Conservation (phyloP, 2,888 invertebrate species). For the Lithophane semibrunnea region DNA sequence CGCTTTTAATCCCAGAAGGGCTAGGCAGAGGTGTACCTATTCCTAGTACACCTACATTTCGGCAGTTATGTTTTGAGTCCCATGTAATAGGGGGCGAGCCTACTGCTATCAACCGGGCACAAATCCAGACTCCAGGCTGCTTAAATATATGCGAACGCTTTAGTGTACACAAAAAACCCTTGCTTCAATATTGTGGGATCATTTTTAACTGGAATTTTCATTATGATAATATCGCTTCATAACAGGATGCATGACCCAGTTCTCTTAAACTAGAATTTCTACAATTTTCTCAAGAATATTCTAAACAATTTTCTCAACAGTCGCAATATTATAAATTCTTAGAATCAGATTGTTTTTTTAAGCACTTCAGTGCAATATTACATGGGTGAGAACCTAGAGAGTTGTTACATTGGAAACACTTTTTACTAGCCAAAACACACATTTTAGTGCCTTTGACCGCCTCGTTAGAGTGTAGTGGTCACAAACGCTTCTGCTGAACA, state of each 20-base stretch:
- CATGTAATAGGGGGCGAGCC: not conserved
- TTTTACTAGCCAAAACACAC: not conserved
- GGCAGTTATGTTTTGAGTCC: no score
- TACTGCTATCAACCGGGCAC: no score
- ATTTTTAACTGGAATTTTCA: conserved; percentile 17
- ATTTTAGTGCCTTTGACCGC: not conserved
- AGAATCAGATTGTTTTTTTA: not conserved
- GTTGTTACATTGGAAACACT: not conserved
- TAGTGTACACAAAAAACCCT: not conserved
- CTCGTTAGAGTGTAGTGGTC: not conserved
- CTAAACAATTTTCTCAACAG: not conserved
- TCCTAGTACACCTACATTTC: no score
- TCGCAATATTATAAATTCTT: not conserved
- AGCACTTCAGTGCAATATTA: not conserved
- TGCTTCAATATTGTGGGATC: conserved; percentile 4
- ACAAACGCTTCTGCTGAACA: not conserved
- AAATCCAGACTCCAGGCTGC: no score
- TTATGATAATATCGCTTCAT: not conserved
- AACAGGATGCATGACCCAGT: not conserved
- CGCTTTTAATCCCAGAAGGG: no score
- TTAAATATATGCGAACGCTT: not conserved
- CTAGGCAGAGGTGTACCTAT: no score
- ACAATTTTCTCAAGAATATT: not conserved
- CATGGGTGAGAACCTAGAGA: not conserved
- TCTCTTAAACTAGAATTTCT: not conserved